A percentile compares a stretch with the other conserved stretches of the same genome.
phyloP scores from a whole-genome alignment of 1,140 invertebrate species.

The Zaprionus kolodkinae region DNA sequence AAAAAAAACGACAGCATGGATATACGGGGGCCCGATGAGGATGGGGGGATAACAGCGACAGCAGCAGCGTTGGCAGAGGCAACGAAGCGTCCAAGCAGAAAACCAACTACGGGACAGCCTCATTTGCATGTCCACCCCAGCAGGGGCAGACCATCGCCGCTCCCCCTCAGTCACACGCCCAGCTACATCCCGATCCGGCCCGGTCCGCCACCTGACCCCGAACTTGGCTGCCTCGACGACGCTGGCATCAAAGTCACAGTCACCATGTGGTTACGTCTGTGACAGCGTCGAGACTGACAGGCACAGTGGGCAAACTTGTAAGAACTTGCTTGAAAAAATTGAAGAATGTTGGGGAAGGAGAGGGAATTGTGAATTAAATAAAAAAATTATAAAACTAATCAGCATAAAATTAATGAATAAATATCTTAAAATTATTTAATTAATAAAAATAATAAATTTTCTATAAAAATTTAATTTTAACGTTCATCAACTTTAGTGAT shows the following conservation, averaged over 20 bases:
- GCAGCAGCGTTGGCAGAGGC: constrained; percentile 55
- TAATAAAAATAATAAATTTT: too few species aligned
- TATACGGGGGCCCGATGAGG: constrained; percentile 4
- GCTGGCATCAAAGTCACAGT: constrained; percentile 75
- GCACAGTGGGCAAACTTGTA: constrained; percentile 50
- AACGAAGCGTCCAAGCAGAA: constrained; percentile 80
- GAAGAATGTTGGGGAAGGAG: too few species aligned
- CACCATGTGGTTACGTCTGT: constrained; percentile 78
- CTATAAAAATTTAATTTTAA: too few species aligned
- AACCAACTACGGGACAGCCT: constrained; percentile 80
- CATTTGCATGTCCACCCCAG: constrained; percentile 68
- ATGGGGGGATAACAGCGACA: neutral
- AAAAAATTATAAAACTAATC: too few species aligned
- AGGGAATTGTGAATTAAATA: too few species aligned
- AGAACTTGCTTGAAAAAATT: neutral
- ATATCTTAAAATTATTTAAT: too few species aligned
- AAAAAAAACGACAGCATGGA: constrained; percentile 73
- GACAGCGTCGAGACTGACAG: constrained; percentile 66
- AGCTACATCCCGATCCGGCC: neutral
- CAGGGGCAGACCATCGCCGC: neutral
- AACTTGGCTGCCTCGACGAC: constrained; percentile 24
- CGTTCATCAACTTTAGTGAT: too few species aligned
- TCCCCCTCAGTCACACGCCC: neutral
- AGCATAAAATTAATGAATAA: too few species aligned
- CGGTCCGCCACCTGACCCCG: constrained; percentile 19